phyloP scores from a whole-genome alignment of 2,797 vertebrate genomes.

The Hephaestus fuliginosus region DNA sequence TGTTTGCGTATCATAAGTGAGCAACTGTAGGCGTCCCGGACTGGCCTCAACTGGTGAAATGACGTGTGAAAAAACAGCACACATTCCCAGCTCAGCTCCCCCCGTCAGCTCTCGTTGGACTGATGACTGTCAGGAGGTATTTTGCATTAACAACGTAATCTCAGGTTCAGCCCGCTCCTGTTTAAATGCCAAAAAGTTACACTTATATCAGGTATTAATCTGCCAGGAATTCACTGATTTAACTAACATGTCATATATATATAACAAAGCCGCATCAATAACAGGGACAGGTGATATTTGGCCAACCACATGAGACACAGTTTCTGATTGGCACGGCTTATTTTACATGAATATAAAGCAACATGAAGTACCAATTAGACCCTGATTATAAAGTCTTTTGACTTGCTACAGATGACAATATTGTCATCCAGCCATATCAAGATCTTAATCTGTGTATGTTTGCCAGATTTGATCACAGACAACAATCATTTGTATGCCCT shows the following conservation, averaged over 20 bases:
- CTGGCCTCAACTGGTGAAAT: slow-evolving; percentile 43
- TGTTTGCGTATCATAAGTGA: slow-evolving; percentile 47
- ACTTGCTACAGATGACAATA: neutral
- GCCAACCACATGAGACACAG: slow-evolving; percentile 5
- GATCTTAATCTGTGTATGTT: neutral
- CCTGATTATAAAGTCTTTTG: neutral
- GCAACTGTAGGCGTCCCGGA: slow-evolving; percentile 28
- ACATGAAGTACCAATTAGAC: neutral
- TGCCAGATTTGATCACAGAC: slow-evolving; percentile 17
- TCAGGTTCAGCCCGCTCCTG: slow-evolving; percentile 10
- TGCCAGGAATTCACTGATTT: neutral
- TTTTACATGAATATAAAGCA: neutral
- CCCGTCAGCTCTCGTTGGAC: slow-evolving; percentile 24
- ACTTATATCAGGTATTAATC: slow-evolving; percentile 17
- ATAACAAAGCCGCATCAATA: neutral
- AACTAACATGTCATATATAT: neutral
- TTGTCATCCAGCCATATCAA: neutral
- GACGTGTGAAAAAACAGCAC: slow-evolving; percentile 48
- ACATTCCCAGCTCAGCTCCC: slow-evolving; percentile 22
- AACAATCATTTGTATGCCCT: neutral
- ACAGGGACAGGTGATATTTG: neutral
- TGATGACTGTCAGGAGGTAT: slow-evolving; percentile 37
- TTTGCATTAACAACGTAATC: slow-evolving; percentile 35
- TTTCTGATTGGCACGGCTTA: neutral
- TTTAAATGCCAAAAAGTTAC: slow-evolving; percentile 30